A percentile compares a stretch with the other conserved stretches of the same genome.
phyloP scores from a whole-genome alignment of 2,888 invertebrate genomes.

The Cepaea hortensis region DNA sequence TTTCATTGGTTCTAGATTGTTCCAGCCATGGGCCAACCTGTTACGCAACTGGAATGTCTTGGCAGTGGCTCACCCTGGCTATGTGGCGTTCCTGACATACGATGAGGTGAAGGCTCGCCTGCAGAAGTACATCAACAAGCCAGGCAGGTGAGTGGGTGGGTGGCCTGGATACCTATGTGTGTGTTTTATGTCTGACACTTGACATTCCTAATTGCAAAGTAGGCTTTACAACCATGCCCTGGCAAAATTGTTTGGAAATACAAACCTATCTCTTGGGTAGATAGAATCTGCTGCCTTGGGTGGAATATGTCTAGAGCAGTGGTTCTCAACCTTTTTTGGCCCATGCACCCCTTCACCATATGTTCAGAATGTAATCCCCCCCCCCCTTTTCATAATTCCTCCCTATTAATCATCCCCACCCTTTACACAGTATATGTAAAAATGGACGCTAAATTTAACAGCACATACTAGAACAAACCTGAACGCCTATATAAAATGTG shows the following conservation, averaged over 20 bases:
- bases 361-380: too few species aligned
- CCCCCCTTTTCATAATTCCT: too few species aligned
- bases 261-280: too few species aligned
- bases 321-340: too few species aligned
- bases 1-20: slow-evolving; percentile 83
- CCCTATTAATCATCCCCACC: too few species aligned
- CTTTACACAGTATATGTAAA: too few species aligned
- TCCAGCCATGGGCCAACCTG: slow-evolving; percentile 98
- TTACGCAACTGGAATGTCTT: slow-evolving; percentile 98
- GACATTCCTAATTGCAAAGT: background rate
- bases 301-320: too few species aligned
- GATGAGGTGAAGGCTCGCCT: slow-evolving; percentile 99
- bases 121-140: slow-evolving; percentile 96
- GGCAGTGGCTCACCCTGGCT: slow-evolving; percentile 99
- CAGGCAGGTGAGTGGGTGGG: slow-evolving; percentile 86
- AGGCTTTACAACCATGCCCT: background rate
- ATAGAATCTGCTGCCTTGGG: too few species aligned
- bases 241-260: background rate
- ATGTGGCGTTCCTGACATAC: slow-evolving; percentile 99
- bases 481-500: too few species aligned
- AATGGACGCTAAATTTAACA: too few species aligned
- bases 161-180: background rate
- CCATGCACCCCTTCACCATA: too few species aligned
- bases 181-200: background rate
- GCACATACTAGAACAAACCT: too few species aligned